phyloP scores from a whole-genome alignment of 1,140 invertebrate species.

The Drosophila pseudoobscura region DNA sequence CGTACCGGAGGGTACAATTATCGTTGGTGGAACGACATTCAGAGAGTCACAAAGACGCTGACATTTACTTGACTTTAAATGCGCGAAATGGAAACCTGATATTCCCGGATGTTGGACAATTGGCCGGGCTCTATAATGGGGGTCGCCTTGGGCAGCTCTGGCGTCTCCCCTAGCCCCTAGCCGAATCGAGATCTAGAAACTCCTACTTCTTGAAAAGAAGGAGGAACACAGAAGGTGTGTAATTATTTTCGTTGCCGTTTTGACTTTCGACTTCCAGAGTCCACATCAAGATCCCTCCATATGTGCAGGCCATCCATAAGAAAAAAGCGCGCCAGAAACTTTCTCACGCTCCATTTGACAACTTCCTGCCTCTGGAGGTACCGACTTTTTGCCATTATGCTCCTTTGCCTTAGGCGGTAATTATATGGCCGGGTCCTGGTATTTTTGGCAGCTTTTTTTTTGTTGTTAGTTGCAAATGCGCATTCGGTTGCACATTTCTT shows the following conservation, averaged over 20 bases:
- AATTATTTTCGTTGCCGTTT: constrained; percentile 65
- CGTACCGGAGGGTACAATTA: constrained; percentile 8
- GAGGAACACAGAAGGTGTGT: constrained; percentile 51
- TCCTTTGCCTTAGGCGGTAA: constrained; percentile 31
- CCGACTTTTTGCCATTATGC: constrained; percentile 4
- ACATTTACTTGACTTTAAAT: constrained; percentile 72
- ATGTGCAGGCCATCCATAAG: background rate
- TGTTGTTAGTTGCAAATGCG: constrained; percentile 66
- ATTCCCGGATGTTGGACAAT: constrained; percentile 75
- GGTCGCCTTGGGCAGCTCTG: constrained; percentile 12
- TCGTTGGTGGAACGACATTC: constrained; percentile 37
- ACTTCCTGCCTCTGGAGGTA: constrained; percentile 47
- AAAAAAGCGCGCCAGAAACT: constrained; percentile 75
- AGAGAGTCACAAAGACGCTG: constrained; percentile 50
- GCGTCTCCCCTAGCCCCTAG: constrained; percentile 5
- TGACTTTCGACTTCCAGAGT: constrained; percentile 53
- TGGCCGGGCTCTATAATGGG: constrained; percentile 54
- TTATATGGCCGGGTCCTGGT: constrained; percentile 18
- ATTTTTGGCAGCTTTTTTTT: constrained; percentile 43
- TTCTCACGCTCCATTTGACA: constrained; percentile 73
- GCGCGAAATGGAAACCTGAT: constrained; percentile 65
- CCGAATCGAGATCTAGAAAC: constrained; percentile 37
- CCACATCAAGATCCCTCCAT: constrained; percentile 11
- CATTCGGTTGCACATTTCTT: constrained; percentile 77
- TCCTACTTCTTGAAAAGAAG: constrained; percentile 43